Evolutionary conservation across 53 echinoderm and acorn worm species (phyloP), one percentile per base, ranked within the genome.

Genomic region (Echinarachnius parma): DNA sequence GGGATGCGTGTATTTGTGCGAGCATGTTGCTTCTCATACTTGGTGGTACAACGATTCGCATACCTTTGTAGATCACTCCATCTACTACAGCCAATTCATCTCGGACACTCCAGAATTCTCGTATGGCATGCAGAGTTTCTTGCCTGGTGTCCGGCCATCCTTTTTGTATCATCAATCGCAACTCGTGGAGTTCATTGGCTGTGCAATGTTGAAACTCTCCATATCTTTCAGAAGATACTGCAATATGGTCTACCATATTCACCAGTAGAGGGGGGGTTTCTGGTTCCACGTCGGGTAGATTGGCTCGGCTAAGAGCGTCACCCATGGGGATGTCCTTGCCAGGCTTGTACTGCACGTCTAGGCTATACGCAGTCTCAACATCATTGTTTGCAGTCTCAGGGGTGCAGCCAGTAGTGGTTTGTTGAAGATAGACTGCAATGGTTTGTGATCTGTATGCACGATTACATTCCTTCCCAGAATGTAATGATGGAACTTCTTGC

Each of bases 111-210:
- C 84, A 84, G 30, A 77, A 81, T 32, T 81, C 48, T 44, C 75
- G 28, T 26, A 89, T 77, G 5, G 78, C 21, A 56, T 81, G 75
- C 20, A 53, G 89, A 3, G 44, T 55, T 52, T 81, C 78, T 20
- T 62, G 46, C 37, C 37, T 85, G 15, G 78, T 86, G 56, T 86
- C 86, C 13, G 86, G 90, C 86, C 86, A 90, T 10, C 85, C 86
- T 44, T 82, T 82, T 5, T 45, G 68, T 28, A 90, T 82, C 28
- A 86, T 61, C 8, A 45, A 23, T 11, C 71, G 58, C 11, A 84
- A 48, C 30, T 84, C 85, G 36, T 81, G 81, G 9, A 89, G 81
- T 44, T 81, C 81, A 59, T 71, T 59, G 4, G 65, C 59, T 48
- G 80, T 80, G 19, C 39, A 49, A 20, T 62, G 46, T 32, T 87